These are phyloP conservation scores for Chroicocephalus ridibundus DNA, from an alignment of 2,113 vertebrate species.

Conservation along the genomic window DNA sequence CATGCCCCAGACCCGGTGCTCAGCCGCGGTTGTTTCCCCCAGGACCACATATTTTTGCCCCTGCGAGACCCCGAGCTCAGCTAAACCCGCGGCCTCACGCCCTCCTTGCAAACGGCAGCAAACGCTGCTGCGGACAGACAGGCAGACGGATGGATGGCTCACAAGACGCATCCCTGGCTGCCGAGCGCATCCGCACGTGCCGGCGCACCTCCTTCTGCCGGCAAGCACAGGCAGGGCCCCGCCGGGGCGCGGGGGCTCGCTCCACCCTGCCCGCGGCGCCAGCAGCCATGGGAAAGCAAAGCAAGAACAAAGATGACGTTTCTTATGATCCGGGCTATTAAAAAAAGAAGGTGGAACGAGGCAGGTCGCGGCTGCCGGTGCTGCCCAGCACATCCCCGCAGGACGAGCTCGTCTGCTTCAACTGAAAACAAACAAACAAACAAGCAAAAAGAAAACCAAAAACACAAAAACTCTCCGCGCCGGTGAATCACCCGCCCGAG, in stretches of 20 bases:
- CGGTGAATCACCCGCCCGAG: constrained; percentile 51
- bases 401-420: constrained; percentile 17
- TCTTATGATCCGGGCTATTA: background rate
- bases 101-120: background rate
- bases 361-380: background rate
- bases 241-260: background rate
- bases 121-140: background rate
- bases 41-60: accelerated
- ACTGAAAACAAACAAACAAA: background rate
- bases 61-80: background rate
- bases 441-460: too few relatives aligned
- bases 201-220: background rate
- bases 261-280: constrained; percentile 33
- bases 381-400: background rate
- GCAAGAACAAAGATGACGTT: constrained; percentile 44
- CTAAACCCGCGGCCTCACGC: background rate
- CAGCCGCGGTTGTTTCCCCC: background rate
- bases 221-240: constrained; percentile 29
- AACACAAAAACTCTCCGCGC: background rate
- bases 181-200: background rate
- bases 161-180: background rate
- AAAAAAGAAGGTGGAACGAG: background rate
- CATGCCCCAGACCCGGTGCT: accelerated
- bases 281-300: constrained; percentile 28
- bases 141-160: background rate